Conservation (phyloP, 2,888 invertebrate species). For the Himalopsyche kuldschensis region DNA sequence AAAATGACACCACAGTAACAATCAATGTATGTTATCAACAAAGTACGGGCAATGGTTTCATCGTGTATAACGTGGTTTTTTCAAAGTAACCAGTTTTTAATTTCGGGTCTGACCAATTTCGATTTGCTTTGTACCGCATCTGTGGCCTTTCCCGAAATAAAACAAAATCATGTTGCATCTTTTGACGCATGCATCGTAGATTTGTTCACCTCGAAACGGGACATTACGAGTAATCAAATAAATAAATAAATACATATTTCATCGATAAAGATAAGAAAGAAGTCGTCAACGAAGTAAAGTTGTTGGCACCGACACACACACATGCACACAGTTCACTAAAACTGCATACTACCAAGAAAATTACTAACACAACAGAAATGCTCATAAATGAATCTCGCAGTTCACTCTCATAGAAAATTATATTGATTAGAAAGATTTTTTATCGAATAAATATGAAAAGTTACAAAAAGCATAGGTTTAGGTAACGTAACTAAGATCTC, state of each 20-base stretch:
- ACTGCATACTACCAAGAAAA: background rate
- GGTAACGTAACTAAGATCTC: too few relatives aligned
- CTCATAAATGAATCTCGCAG: background rate
- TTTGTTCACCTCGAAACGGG: background rate
- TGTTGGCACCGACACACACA: background rate
- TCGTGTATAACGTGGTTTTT: too few relatives aligned
- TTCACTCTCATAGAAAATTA: background rate
- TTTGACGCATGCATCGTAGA: background rate
- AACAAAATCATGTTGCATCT: background rate
- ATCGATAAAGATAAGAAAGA: conserved; percentile 12
- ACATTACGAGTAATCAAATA: background rate
- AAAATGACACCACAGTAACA: too few relatives aligned
- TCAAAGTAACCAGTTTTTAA: too few relatives aligned
- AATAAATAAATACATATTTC: conserved; percentile 17
- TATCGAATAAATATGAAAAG: too few relatives aligned
- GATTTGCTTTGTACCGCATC: too few relatives aligned
- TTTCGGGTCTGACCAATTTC: too few relatives aligned
- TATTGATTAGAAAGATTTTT: too few relatives aligned
- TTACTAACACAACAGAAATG: background rate
- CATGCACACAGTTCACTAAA: background rate
- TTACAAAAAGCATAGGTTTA: too few relatives aligned
- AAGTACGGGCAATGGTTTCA: too few relatives aligned
- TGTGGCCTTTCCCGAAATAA: too few relatives aligned
- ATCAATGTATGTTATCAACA: too few relatives aligned
- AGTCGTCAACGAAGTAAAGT: conserved; percentile 10